Percentiles rank a stretch among this genome's conserved stretches.
Conservation (phyloP, 2,113 vertebrate genomes). For the Mesoclemmys tuberculata region DNA sequence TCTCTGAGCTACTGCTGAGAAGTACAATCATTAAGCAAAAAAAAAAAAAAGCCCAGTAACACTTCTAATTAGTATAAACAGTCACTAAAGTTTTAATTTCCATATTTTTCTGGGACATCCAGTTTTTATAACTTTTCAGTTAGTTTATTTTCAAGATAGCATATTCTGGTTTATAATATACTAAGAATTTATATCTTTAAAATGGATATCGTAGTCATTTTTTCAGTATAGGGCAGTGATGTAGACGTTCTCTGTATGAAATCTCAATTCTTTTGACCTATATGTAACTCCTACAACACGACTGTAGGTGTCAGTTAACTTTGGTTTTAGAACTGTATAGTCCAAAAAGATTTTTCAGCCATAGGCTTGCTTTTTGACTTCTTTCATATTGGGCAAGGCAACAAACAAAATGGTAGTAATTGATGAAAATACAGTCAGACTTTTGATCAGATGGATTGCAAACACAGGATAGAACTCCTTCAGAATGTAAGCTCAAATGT, state of each 20-base stretch:
- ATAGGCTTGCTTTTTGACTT: neutral
- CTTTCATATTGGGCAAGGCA: neutral
- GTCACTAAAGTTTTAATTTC: neutral
- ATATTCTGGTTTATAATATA: neutral
- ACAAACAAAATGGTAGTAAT: neutral
- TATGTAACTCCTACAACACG: accelerated
- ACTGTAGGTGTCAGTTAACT: neutral
- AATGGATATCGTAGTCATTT: neutral
- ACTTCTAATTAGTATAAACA: neutral
- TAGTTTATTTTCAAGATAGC: neutral
- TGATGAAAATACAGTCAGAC: neutral
- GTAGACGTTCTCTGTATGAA: neutral
- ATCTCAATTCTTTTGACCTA: neutral
- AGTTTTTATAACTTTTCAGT: neutral
- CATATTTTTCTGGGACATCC: neutral
- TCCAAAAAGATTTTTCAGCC: neutral
- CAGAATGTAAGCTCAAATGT: neutral
- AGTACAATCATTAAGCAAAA: neutral
- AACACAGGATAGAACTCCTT: neutral
- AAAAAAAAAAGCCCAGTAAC: neutral
- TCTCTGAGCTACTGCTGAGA: constrained; percentile 9
- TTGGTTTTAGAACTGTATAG: neutral
- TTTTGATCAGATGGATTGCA: neutral
- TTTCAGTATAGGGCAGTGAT: neutral
- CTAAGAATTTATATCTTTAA: neutral